Evolutionary conservation across 2,888 invertebrate species (phyloP).

Genomic region (Machimus atricapillus): DNA sequence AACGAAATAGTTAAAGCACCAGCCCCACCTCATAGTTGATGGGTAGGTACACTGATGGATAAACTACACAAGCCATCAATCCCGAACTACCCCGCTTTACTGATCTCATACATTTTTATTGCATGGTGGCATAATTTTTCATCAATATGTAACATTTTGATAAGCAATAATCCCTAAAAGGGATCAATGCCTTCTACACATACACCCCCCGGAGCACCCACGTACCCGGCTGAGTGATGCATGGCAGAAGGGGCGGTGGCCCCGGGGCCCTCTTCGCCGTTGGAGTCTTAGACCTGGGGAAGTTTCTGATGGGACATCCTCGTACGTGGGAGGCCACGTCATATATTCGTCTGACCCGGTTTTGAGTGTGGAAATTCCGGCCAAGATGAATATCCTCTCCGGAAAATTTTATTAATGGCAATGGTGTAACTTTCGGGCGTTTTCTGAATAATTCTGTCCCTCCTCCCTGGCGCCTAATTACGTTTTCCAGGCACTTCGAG

Average conservation of each 20-base stretch:
- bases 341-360: slow-evolving; percentile 1
- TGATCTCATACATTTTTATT: slow-evolving; percentile 51
- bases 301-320: slow-evolving; percentile 1
- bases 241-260: neutral
- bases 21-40: neutral
- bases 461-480: neutral
- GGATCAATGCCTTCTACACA: slow-evolving; percentile 47
- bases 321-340: slow-evolving; percentile 4
- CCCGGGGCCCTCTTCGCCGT: neutral
- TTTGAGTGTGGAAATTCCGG: neutral
- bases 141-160: slow-evolving; percentile 51
- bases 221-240: neutral
- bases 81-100: slow-evolving; percentile 25
- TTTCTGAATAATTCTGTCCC: slow-evolving; percentile 15
- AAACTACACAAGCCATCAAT: slow-evolving; percentile 18
- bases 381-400: neutral
- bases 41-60: neutral
- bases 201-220: neutral
- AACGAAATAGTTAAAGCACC: neutral
- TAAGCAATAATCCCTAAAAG: slow-evolving; percentile 51
- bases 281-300: neutral
- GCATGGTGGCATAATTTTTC: slow-evolving; percentile 49
- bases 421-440: neutral
- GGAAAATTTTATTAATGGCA: neutral
- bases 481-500: neutral